Evolutionary conservation across 2,113 vertebrate genomes (phyloP).

Genomic region (Eudyptes chrysolophus): DNA sequence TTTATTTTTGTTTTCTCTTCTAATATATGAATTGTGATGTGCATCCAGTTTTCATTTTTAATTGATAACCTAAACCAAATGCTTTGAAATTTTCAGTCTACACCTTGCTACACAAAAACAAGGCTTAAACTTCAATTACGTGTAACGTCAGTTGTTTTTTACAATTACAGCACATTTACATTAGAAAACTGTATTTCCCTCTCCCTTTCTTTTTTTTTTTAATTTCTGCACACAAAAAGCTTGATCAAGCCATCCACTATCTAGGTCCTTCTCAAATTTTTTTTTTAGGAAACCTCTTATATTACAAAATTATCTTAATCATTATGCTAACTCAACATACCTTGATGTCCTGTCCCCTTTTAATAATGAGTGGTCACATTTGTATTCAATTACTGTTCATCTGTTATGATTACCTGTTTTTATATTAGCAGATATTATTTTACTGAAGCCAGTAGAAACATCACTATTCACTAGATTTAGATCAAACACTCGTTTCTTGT

Average conservation of each 20-base stretch:
- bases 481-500: background rate
- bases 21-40: background rate
- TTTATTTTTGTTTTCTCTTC: background rate
- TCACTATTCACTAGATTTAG: background rate
- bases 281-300: background rate
- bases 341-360: background rate
- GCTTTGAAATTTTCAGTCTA: background rate
- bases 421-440: background rate
- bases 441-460: background rate
- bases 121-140: background rate
- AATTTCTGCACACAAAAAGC: background rate
- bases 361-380: background rate
- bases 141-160: background rate
- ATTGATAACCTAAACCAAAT: background rate
- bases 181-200: background rate
- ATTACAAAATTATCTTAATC: background rate
- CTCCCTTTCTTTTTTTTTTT: background rate
- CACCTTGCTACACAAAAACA: accelerated
- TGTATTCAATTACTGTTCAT: background rate
- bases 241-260: background rate
- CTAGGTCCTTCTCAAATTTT: background rate
- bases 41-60: background rate
- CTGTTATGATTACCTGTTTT: background rate
- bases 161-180: background rate
- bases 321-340: background rate